Percentiles rank a stretch among this genome's conserved stretches.
Conservation (phyloP, 1,140 invertebrate genomes). For the Listronotus bonariensis region DNA sequence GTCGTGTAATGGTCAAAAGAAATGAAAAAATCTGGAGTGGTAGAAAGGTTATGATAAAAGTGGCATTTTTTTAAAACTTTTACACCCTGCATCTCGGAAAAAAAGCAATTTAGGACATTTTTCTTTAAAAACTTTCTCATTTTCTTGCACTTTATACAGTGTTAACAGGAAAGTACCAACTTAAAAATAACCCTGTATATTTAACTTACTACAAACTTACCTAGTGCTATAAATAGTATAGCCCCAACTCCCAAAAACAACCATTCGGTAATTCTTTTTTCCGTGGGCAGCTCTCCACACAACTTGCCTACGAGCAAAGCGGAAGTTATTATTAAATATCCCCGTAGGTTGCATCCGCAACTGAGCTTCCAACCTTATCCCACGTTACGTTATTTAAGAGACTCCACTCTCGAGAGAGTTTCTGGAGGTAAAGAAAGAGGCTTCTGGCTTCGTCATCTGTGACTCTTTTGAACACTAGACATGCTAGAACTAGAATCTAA, state of each 20-base stretch:
- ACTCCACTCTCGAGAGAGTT: slow-evolving; percentile 75
- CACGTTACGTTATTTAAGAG: slow-evolving; percentile 73
- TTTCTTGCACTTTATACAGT: too few species aligned
- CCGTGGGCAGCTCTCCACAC: slow-evolving; percentile 66
- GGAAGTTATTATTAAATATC: slow-evolving; percentile 72
- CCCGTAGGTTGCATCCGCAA: slow-evolving; percentile 69
- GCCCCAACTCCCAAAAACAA: slow-evolving; percentile 70
- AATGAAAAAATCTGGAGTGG: too few species aligned
- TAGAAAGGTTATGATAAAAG: too few species aligned
- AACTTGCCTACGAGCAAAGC: slow-evolving; percentile 68
- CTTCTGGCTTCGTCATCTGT: slow-evolving; percentile 72
- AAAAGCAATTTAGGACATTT: too few species aligned
- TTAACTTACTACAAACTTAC: slow-evolving; percentile 51
- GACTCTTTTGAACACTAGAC: slow-evolving; percentile 68
- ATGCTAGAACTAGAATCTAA: slow-evolving; percentile 69
- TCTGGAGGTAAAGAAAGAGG: slow-evolving; percentile 68
- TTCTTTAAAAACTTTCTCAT: too few species aligned
- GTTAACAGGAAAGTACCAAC: too few species aligned
- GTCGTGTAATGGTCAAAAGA: too few species aligned
- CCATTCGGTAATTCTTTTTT: slow-evolving; percentile 67
- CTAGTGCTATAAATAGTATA: slow-evolving; percentile 69
- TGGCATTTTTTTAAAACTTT: too few species aligned
- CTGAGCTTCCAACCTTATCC: slow-evolving; percentile 64
- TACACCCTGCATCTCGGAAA: too few species aligned
- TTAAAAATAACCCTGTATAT: too few species aligned